Evolutionary conservation across 2,797 vertebrate species (phyloP).

Genomic region (Halcyon chelicuti): DNA sequence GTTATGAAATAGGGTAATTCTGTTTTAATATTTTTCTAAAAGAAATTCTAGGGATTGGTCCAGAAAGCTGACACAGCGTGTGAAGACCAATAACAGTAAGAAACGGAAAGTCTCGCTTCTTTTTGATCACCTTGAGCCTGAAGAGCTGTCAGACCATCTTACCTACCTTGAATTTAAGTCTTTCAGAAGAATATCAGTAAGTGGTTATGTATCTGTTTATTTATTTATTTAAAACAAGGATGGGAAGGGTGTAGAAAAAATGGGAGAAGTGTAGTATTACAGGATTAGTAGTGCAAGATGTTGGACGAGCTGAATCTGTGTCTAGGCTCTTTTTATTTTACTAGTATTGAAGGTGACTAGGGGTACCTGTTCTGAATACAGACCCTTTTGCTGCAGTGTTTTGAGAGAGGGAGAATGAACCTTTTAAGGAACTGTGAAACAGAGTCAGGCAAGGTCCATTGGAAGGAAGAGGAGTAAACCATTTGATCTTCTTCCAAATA

Average conservation of each 20-base stretch:
- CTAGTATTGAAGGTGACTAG: not conserved
- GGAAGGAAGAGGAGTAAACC: not conserved
- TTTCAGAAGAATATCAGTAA: constrained; percentile 93
- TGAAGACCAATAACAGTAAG: constrained; percentile 92
- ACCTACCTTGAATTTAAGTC: constrained; percentile 95
- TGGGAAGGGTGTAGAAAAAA: not conserved
- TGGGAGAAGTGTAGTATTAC: not conserved
- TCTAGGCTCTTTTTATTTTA: not conserved
- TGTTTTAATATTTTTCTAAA: constrained; percentile 38
- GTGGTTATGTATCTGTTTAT: constrained; percentile 23
- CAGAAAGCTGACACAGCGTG: constrained; percentile 93
- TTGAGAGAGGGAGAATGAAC: not conserved
- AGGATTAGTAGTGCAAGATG: not conserved
- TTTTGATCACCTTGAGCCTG: constrained; percentile 93
- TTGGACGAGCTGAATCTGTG: not conserved
- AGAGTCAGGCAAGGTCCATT: not conserved
- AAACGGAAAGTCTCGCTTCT: constrained; percentile 94
- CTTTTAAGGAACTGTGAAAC: not conserved
- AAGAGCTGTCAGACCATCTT: constrained; percentile 91
- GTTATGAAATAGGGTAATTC: not conserved
- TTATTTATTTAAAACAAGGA: not conserved
- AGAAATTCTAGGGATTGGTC: constrained; percentile 95
- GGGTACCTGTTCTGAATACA: not conserved
- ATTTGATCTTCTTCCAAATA: not conserved
- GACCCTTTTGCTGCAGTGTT: not conserved